A percentile compares a stretch with the other conserved stretches of the same genome.
Conservation (phyloP, 1,140 invertebrate species). For the Calosoma granatense region DNA sequence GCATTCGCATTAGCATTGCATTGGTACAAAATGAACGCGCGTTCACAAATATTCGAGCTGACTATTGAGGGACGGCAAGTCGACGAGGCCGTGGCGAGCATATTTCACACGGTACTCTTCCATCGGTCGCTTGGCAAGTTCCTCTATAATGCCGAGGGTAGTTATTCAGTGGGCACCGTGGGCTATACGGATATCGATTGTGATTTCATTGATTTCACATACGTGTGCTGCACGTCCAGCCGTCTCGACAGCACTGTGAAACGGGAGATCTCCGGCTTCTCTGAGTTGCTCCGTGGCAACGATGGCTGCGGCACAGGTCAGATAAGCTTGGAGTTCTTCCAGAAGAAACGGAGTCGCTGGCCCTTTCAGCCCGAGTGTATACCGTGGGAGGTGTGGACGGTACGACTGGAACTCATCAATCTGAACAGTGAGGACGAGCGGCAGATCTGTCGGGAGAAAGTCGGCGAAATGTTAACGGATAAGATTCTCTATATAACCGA, state of each 20-base stretch:
- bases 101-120: constrained; percentile 93
- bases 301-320: constrained; percentile 65
- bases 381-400: constrained; percentile 96
- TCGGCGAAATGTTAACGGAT: constrained; percentile 84
- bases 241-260: constrained; percentile 64
- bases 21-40: constrained; percentile 65
- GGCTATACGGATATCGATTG: constrained; percentile 94
- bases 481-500: constrained; percentile 90
- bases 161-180: constrained; percentile 89
- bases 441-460: constrained; percentile 75
- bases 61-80: constrained; percentile 87
- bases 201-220: constrained; percentile 95
- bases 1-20: not conserved
- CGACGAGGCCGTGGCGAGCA: constrained; percentile 85
- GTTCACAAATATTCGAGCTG: constrained; percentile 79
- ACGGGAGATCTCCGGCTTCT: constrained; percentile 75
- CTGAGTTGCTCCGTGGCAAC: constrained; percentile 67
- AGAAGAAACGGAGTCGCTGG: constrained; percentile 82
- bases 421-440: constrained; percentile 80
- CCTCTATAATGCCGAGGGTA: constrained; percentile 84
- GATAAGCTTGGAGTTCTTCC: constrained; percentile 92
- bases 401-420: constrained; percentile 78
- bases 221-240: constrained; percentile 84
- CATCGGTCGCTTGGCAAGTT: constrained; percentile 93
- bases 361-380: constrained; percentile 79